phyloP scores from a whole-genome alignment of 2,113 vertebrate genomes.

The Campylomormyrus numenius region DNA sequence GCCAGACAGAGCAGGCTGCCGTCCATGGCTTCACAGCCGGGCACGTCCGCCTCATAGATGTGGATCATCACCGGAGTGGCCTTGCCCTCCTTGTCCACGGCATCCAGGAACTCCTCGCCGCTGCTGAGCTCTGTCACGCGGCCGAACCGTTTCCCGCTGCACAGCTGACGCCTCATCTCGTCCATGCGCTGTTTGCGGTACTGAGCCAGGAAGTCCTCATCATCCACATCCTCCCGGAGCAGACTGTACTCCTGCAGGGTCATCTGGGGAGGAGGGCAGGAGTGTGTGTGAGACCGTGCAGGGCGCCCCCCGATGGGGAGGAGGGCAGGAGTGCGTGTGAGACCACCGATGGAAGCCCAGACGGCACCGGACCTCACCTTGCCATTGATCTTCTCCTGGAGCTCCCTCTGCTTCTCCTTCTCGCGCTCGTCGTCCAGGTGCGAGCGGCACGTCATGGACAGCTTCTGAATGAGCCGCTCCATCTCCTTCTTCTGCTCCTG shows the following conservation, averaged over 20 bases:
- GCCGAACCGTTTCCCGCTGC: conserved; percentile 74
- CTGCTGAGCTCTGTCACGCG: conserved; percentile 77
- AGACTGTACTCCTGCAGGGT: conserved; percentile 81
- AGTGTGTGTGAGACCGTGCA: background rate
- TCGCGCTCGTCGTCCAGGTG: conserved; percentile 83
- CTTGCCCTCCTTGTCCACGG: conserved; percentile 83
- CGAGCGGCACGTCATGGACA: conserved; percentile 86
- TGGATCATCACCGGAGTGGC: conserved; percentile 84
- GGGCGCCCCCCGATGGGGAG: conserved; percentile 30
- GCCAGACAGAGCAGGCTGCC: conserved; percentile 91
- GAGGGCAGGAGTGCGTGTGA: background rate
- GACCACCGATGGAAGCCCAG: conserved; percentile 31
- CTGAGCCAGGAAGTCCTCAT: conserved; percentile 85
- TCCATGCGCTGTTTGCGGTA: conserved; percentile 95
- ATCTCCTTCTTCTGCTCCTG: conserved; percentile 88
- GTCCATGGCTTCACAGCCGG: conserved; percentile 80
- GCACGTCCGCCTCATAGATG: conserved; percentile 81
- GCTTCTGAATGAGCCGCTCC: conserved; percentile 84
- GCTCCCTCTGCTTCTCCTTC: conserved; percentile 72
- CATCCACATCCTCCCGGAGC: conserved; percentile 70
- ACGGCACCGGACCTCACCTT: conserved; percentile 65
- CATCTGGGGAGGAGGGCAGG: conserved; percentile 57
- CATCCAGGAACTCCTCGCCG: conserved; percentile 84
- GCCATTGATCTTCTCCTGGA: conserved; percentile 81
- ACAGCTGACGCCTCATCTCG: conserved; percentile 85